Conservation (phyloP, 2,888 invertebrate species). For the Amorpha juglandis region DNA sequence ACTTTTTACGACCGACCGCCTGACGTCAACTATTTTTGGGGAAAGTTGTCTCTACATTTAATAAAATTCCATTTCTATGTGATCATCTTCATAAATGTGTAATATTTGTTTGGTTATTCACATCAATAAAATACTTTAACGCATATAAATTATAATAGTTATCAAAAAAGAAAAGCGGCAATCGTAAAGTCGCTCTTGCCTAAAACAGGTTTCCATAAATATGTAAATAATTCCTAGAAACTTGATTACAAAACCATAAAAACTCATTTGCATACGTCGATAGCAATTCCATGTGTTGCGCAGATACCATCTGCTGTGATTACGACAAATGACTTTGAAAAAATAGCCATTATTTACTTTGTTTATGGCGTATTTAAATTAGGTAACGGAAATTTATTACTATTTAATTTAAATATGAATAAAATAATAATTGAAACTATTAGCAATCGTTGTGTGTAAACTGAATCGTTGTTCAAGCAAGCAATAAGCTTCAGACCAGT, state of each 20-base stretch:
- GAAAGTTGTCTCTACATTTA: no score
- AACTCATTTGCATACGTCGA: constrained; percentile 14
- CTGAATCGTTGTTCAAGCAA: no score
- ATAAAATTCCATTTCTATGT: no score
- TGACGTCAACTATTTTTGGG: no score
- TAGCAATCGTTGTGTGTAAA: no score
- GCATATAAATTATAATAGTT: not conserved
- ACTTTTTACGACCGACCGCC: no score
- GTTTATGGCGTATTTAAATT: no score
- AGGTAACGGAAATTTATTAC: no score
- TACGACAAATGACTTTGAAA: not conserved
- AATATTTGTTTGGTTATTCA: not conserved
- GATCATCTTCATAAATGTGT: no score
- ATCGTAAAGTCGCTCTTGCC: constrained; percentile 4
- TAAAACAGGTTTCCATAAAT: not conserved
- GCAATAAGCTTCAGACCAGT: no score
- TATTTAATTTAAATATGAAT: no score
- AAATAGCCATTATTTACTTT: not conserved
- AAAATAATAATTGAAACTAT: no score
- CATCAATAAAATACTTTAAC: not conserved
- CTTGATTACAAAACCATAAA: not conserved
- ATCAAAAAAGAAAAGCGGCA: not conserved
- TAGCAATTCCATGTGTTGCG: constrained; percentile 6
- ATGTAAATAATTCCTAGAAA: constrained; percentile 11
- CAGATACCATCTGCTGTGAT: constrained; percentile 7